Evolutionary conservation across 2,888 invertebrate species (phyloP).

Genomic region (Amphimallon solstitiale): DNA sequence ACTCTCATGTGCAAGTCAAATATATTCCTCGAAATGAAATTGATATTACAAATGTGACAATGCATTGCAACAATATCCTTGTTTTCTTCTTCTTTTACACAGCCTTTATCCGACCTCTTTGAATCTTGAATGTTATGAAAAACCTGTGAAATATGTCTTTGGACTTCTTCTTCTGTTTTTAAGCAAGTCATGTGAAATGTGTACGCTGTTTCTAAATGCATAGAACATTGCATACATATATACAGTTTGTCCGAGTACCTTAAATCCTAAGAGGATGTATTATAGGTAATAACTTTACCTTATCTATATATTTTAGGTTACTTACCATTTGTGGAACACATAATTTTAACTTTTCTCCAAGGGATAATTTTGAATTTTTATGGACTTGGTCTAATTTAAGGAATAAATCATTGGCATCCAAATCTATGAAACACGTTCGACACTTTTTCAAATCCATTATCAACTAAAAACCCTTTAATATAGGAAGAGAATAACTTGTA

Average conservation of each 20-base stretch:
- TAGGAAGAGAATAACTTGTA: too few relatives aligned
- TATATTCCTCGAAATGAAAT: constrained; percentile 20
- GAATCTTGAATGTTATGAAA: background rate
- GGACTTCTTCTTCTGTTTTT: constrained; percentile 16
- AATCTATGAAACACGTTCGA: constrained; percentile 15
- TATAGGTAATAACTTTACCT: background rate
- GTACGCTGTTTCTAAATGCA: constrained; percentile 23
- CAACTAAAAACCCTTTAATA: too few relatives aligned
- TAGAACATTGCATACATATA: constrained; percentile 29
- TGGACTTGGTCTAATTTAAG: constrained; percentile 4
- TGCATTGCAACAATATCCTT: background rate
- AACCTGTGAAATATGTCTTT: background rate
- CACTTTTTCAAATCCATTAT: constrained; percentile 21
- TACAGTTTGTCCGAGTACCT: background rate
- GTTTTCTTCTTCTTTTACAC: background rate
- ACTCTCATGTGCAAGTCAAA: constrained; percentile 17
- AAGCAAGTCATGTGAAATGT: constrained; percentile 20
- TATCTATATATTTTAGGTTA: background rate
- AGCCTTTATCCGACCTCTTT: background rate
- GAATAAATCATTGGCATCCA: constrained; percentile 13
- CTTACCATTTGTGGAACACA: constrained; percentile 28
- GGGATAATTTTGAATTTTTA: constrained; percentile 10
- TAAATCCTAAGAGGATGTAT: constrained; percentile 25
- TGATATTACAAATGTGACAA: constrained; percentile 14
- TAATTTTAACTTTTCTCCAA: constrained; percentile 14